phyloP scores from a whole-genome alignment of 2,888 invertebrate genomes.

The Noctua pronuba region DNA sequence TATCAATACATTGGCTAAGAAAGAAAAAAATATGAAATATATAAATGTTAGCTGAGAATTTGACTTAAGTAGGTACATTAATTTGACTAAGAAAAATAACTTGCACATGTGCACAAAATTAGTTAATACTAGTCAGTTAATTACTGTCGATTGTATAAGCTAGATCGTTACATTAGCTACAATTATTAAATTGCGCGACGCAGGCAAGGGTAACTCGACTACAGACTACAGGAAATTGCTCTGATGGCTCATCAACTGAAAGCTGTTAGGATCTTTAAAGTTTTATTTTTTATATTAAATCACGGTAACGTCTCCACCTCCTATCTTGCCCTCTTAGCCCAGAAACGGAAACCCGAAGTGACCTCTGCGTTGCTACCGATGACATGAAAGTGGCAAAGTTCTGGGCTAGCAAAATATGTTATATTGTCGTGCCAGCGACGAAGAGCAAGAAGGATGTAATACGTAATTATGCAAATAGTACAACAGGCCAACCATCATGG shows the following conservation, averaged over 20 bases:
- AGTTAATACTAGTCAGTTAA: no score
- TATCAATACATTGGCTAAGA: not conserved
- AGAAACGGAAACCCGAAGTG: not conserved
- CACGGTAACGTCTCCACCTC: not conserved
- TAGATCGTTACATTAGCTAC: slow-evolving; percentile 1
- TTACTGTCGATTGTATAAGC: no score
- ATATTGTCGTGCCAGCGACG: not conserved
- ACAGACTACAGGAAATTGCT: no score
- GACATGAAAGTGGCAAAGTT: no score
- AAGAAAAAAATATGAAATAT: not conserved
- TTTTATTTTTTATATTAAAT: not conserved
- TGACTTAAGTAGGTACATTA: no score
- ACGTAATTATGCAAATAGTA: not conserved
- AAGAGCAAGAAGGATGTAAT: not conserved
- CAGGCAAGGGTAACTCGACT: not conserved
- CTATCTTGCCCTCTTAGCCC: not conserved
- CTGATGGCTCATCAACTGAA: no score
- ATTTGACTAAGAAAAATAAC: no score
- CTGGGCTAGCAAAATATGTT: not conserved
- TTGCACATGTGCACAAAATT: not conserved
- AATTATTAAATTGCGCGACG: not conserved
- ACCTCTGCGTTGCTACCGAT: not conserved
- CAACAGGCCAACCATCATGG: not conserved
- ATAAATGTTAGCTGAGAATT: no score
- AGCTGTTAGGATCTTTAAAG: not conserved